These are phyloP conservation scores for Lobophora halterata DNA, from an alignment of 2,888 invertebrate genomes.

Conservation along the genomic window DNA sequence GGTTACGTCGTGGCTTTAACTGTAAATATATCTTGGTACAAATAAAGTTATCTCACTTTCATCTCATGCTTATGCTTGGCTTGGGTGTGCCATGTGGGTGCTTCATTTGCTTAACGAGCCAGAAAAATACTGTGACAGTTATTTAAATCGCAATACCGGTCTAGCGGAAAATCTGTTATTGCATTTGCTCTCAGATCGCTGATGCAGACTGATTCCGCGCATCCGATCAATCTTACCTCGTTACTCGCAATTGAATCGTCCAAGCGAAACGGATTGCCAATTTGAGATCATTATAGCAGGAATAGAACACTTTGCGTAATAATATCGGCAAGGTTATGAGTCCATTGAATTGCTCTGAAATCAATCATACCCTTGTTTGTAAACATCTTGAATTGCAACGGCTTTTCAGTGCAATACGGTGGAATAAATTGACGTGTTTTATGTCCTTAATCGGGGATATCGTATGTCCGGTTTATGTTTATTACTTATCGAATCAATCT, in stretches of 20 bases:
- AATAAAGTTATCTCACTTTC: constrained; percentile 37
- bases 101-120: constrained; percentile 35
- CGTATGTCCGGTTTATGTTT: constrained; percentile 21
- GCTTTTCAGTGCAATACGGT: constrained; percentile 15
- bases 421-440: constrained; percentile 21
- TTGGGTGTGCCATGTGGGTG: constrained; percentile 8
- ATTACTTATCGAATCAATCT: constrained; percentile 31
- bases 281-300: constrained; percentile 53
- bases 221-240: constrained; percentile 52
- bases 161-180: constrained; percentile 58
- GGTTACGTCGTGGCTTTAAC: constrained; percentile 30
- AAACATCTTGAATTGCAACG: constrained; percentile 29
- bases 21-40: constrained; percentile 34
- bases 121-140: constrained; percentile 42
- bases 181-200: constrained; percentile 38
- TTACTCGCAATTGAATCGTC: constrained; percentile 55
- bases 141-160: constrained; percentile 44
- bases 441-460: constrained; percentile 16
- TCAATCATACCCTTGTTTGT: constrained; percentile 32
- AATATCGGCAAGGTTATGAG: constrained; percentile 36
- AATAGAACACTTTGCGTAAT: constrained; percentile 45
- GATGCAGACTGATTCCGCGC: constrained; percentile 44
- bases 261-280: constrained; percentile 59
- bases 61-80: constrained; percentile 22
- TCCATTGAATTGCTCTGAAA: constrained; percentile 29